Evolutionary conservation across 2,888 invertebrate genomes (phyloP).

Genomic region (Schizaphis graminum): DNA sequence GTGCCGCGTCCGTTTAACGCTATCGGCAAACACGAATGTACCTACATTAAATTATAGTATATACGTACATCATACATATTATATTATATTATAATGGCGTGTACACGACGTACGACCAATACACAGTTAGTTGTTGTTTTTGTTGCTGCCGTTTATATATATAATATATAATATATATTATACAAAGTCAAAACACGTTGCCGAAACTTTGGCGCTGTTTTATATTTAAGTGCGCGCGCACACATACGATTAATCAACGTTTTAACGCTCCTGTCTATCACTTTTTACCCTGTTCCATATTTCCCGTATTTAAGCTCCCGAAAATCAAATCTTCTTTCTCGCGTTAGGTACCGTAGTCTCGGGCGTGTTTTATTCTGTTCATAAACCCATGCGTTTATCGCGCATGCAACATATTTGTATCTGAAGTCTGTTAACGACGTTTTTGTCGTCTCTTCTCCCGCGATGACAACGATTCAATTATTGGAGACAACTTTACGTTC

Average conservation of each 20-base stretch:
- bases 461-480: background rate
- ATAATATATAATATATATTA: too few species aligned
- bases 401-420: background rate
- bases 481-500: background rate
- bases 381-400: background rate
- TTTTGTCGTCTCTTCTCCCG: background rate
- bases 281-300: background rate
- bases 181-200: background rate
- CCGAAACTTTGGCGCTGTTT: background rate
- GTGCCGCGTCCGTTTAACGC: background rate
- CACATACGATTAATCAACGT: background rate
- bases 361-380: background rate
- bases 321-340: background rate
- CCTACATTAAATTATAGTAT: background rate
- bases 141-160: background rate
- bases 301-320: background rate
- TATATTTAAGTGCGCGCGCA: background rate
- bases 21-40: background rate
- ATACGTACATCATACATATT: background rate
- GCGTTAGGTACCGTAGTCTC: background rate
- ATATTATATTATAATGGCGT: background rate
- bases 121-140: background rate
- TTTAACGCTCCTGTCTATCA: background rate
- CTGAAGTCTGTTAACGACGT: background rate
- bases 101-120: background rate